Evolutionary conservation across 2,888 invertebrate genomes (phyloP), one percentile per base, ranked within the genome.

Genomic region (Leptura quadrifasciata): DNA sequence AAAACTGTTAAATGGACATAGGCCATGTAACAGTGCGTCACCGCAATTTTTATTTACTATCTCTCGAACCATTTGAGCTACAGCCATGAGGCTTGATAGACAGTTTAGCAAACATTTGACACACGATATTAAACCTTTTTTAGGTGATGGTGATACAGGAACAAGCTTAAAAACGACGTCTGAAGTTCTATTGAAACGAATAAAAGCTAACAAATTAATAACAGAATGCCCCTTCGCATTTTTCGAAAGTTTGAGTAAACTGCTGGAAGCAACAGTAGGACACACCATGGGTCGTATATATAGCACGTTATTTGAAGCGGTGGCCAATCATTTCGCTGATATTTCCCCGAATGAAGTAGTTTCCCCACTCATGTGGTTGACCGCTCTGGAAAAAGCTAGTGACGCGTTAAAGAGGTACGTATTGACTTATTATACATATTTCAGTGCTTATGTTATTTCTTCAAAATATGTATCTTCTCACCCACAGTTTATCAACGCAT

Each of bases 221-320:
- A 70, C 77, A 10, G 75, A 81, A 10, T 85, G 84, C 78, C 88
- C 88, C 0, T 88, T 86, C 78, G 83, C 85, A 8, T 85, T 88
- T 70, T 87, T 89, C 57, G 84, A 86, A 73, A 80, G 82, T 27
- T 71, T 89, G 58, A 92, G 93, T 0, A 91, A 91, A 79, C 90
- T 94, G 6, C 93, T 94, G 0, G 95, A 95, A 85, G 91, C 91
- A 18, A 90, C 90, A 63, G 94, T 96, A 92, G 95, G 95, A 0
- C 96, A 96, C 0, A 93, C 95, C 0, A 93, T 95, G 0, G 96
- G 96, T 0, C 96, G 94, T 0, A 90, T 96, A 60, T 96, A 96
- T 89, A 93, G 94, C 76, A 90, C 96, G 77, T 92, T 95, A 76
- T 91, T 96, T 75, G 92, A 94, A 2, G 92, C 93, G 0, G 93